A percentile compares a stretch with the other conserved stretches of the same genome.
phyloP scores from a whole-genome alignment of 2,113 vertebrate species.

The Microtus oregoni region DNA sequence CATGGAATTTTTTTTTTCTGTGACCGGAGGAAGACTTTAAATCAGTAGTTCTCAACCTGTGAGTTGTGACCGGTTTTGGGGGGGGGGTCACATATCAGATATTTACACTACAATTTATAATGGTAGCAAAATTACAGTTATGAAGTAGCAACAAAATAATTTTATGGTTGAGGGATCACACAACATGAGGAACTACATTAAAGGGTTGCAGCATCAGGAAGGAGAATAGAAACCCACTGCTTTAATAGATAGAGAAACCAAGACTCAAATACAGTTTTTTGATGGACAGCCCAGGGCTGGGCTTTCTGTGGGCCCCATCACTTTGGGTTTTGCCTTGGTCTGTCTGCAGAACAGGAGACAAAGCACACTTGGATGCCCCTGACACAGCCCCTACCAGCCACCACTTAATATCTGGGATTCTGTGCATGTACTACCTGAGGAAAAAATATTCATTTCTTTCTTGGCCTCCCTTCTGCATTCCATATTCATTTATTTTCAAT shows the following conservation, averaged over 20 bases:
- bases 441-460: conserved; percentile 61
- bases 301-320: background rate
- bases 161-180: background rate
- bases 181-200: background rate
- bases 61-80: background rate
- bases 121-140: background rate
- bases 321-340: background rate
- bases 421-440: background rate
- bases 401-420: background rate
- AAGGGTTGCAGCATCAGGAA: background rate
- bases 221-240: background rate
- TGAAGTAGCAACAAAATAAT: background rate
- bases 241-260: background rate
- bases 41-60: background rate
- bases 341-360: background rate
- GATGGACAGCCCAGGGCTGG: background rate
- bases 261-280: background rate
- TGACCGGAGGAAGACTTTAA: background rate
- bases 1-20: background rate
- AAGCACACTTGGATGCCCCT: background rate
- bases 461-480: conserved; percentile 62
- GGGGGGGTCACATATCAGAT: background rate
- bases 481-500: conserved; percentile 78
- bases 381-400: background rate
- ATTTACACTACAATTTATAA: background rate